Evolutionary conservation across 2,888 invertebrate genomes (phyloP).

Genomic region (Xanthorhoe spadicearia): DNA sequence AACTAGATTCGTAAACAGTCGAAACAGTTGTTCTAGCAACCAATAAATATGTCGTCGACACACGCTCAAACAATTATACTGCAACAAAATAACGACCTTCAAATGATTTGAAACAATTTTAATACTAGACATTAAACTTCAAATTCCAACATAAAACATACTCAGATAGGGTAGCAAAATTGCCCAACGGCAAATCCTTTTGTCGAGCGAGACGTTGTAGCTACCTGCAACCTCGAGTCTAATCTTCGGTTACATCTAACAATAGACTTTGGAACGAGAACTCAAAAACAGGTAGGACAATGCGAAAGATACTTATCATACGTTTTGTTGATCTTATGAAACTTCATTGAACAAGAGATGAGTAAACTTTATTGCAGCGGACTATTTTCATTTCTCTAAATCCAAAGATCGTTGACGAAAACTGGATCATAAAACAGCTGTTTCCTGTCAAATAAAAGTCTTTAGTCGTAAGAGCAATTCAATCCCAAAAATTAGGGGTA

Average conservation of each 20-base stretch:
- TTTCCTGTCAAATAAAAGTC: conserved; percentile 44
- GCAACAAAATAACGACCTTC: not conserved
- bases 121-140: not conserved
- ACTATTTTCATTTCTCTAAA: not conserved
- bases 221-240: conserved; percentile 64
- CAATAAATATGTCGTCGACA: conserved; percentile 1
- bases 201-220: conserved; percentile 35
- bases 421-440: conserved; percentile 33
- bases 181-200: conserved; percentile 37
- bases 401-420: conserved; percentile 1
- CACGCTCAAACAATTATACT: not conserved
- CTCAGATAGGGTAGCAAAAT: conserved; percentile 5
- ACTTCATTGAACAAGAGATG: conserved; percentile 11
- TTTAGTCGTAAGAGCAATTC: conserved; percentile 31
- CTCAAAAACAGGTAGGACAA: conserved; percentile 41
- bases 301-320: conserved; percentile 44
- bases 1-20: too few species aligned
- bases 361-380: not conserved
- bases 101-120: not conserved
- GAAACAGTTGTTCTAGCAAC: conserved; percentile 12
- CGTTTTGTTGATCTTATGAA: conserved; percentile 32
- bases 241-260: conserved; percentile 66
- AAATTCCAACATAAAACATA: not conserved
- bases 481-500: conserved; percentile 23
- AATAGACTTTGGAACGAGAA: conserved; percentile 60